Percentiles rank a stretch among this genome's conserved stretches.
These are phyloP conservation scores for Lycaon pictus DNA, from an alignment of 2,113 vertebrate genomes.

Conservation along the genomic window DNA sequence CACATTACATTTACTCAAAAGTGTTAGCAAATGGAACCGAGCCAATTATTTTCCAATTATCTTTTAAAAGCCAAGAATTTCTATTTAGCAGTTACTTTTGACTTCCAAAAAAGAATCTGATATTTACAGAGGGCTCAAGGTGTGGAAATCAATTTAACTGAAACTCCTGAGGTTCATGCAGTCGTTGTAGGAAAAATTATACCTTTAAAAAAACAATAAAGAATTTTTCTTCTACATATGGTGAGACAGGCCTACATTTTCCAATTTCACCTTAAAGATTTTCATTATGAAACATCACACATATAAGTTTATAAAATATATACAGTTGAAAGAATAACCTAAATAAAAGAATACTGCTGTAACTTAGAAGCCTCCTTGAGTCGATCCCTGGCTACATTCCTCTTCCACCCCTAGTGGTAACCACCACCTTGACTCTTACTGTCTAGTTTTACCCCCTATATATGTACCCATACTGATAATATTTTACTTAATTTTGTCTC, in stretches of 20 bases:
- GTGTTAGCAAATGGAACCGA: neutral
- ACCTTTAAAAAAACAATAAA: neutral
- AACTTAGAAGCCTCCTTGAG: neutral
- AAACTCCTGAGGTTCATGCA: neutral
- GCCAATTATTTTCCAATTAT: neutral
- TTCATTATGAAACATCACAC: neutral
- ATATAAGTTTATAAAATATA: neutral
- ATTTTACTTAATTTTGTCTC: neutral
- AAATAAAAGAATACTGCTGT: neutral
- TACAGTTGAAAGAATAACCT: neutral
- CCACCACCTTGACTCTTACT: neutral
- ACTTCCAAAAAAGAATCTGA: neutral
- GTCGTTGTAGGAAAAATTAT: slow-evolving; percentile 25
- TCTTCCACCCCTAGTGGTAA: neutral
- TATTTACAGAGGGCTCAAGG: neutral
- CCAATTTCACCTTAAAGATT: neutral
- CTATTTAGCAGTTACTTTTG: slow-evolving; percentile 26
- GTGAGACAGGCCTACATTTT: neutral
- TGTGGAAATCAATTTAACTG: slow-evolving; percentile 16
- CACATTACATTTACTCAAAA: neutral
- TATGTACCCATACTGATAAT: neutral
- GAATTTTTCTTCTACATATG: neutral
- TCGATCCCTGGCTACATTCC: neutral
- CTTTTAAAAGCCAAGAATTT: slow-evolving; percentile 33
- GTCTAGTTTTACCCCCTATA: neutral